Evolutionary conservation across 1,140 invertebrate genomes (phyloP), one percentile per base, ranked within the genome.

Genomic region (Physella acuta): DNA sequence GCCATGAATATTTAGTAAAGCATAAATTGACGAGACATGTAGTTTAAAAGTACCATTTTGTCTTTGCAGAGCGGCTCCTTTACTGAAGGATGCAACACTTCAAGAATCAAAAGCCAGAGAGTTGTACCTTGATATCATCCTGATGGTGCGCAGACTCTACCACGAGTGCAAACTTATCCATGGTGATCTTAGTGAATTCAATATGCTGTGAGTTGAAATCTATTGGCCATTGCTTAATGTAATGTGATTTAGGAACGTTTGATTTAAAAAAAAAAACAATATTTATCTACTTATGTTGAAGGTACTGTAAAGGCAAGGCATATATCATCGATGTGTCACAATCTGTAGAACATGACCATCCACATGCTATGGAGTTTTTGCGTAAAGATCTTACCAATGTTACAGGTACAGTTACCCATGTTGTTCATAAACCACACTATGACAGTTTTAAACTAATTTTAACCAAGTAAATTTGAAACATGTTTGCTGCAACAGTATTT

Each of bases 321-420:
- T 92, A 92, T 69, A 90, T 98, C 31, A 99, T 99, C 78, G 97
- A 99, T 87, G 97, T 99, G 0, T 98, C 95, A 0, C 97, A 99
- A 83, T 93, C 95, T 2, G 97, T 99, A 0, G 96, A 99, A 85
- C 95, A 98, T 82, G 95, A 99, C 83, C 95, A 99, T 89, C 95
- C 95, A 0, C 90, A 94, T 86, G 93, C 97, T 0, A 88, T 97
- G 58, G 92, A 97, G 70, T 99, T 99, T 84, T 87, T 99, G 28
- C 87, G 94, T 67, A 97, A 94, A 85, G 97, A 99, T 87, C 95
- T 95, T 80, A 92, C 90, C 44, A 99, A 99, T 85, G 91, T 98
- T 14, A 92, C 89, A 83, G 89, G 80, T 80, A 37, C 17, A 2
- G 26, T 8, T 52, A 30, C 20, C 33, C 56, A 31, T 28, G 5